Evolutionary conservation across 2,113 vertebrate species (phyloP).

Genomic region (Syngnathus floridae): DNA sequence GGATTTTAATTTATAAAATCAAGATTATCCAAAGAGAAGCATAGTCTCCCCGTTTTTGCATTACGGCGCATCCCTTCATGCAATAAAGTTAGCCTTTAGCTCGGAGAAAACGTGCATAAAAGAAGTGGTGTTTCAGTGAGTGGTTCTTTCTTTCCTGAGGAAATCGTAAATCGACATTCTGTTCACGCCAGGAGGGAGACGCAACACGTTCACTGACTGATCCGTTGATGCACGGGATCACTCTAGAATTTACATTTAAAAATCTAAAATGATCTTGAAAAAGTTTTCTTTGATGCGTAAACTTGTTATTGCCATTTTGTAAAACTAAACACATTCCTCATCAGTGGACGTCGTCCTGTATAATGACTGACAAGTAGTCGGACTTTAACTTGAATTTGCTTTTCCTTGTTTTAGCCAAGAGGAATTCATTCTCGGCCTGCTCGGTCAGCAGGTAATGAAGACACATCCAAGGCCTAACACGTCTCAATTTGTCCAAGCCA

Average conservation of each 20-base stretch:
- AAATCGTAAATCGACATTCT: too few species aligned
- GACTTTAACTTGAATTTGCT: background rate
- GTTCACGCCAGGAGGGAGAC: too few species aligned
- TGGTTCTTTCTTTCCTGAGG: too few species aligned
- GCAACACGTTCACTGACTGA: too few species aligned
- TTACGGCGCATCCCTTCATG: too few species aligned
- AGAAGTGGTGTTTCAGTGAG: too few species aligned
- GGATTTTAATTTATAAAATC: too few species aligned
- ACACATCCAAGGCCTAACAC: slow-evolving; percentile 7
- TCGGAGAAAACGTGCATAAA: too few species aligned
- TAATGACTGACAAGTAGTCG: background rate
- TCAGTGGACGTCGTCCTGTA: background rate
- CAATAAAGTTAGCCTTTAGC: too few species aligned
- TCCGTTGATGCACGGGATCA: background rate
- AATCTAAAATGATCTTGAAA: background rate
- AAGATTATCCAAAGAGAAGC: too few species aligned
- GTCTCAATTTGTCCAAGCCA: background rate
- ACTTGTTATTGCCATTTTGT: background rate
- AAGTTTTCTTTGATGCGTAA: background rate
- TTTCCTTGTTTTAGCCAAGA: background rate
- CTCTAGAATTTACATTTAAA: background rate
- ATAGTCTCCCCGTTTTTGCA: too few species aligned
- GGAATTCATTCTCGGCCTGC: slow-evolving; percentile 3
- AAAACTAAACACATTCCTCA: background rate
- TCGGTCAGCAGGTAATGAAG: slow-evolving; percentile 23